These are phyloP conservation scores for Caenorhabditis sinica DNA, from an alignment of 2,888 invertebrate species.

Conservation along the genomic window DNA sequence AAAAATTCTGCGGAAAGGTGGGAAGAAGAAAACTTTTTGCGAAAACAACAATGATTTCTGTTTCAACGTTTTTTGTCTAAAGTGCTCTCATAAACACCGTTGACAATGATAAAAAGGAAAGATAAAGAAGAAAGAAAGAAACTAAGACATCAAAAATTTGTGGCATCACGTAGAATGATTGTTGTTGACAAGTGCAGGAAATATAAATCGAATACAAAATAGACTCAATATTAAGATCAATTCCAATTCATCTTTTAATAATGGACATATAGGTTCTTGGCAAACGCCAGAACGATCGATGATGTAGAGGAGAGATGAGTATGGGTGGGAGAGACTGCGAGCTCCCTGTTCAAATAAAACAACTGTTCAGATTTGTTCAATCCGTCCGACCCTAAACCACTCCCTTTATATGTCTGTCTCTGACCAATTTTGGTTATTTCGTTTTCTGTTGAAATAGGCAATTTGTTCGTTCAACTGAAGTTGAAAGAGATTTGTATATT, in stretches of 20 bases:
- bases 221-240: conserved; percentile 18
- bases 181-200: conserved; percentile 40
- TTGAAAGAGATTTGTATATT: neutral
- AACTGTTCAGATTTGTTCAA: conserved; percentile 48
- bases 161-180: conserved; percentile 15
- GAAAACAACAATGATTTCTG: conserved; percentile 46
- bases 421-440: conserved; percentile 11
- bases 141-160: conserved; percentile 42
- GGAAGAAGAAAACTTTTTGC: conserved; percentile 9
- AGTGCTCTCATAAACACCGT: conserved; percentile 35
- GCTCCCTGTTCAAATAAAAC: conserved; percentile 55
- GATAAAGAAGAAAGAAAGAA: conserved; percentile 5
- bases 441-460: conserved; percentile 13
- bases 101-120: conserved; percentile 10
- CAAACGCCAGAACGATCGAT: conserved; percentile 16
- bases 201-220: neutral
- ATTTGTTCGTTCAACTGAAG: conserved; percentile 38
- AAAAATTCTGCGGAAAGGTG: conserved; percentile 26
- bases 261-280: neutral
- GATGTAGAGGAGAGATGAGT: neutral
- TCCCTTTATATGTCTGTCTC: neutral
- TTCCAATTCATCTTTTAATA: conserved; percentile 8
- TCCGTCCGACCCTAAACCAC: neutral
- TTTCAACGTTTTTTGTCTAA: conserved; percentile 35
- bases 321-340: neutral